Conservation (phyloP, 64 coral and sea anemone genomes). For the Stichodactyla helianthus region DNA sequence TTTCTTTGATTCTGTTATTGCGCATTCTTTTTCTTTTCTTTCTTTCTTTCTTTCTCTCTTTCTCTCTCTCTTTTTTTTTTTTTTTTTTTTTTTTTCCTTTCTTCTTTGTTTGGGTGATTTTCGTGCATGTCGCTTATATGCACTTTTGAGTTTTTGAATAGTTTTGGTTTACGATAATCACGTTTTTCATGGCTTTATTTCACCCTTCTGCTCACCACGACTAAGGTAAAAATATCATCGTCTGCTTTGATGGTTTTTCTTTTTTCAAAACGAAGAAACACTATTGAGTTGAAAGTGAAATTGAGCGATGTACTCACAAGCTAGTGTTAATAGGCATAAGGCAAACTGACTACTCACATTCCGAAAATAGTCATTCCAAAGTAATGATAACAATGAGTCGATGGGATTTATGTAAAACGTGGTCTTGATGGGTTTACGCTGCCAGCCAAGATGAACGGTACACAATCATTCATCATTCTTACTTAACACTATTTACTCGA, state of each 20-base stretch:
- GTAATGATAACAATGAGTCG: not conserved
- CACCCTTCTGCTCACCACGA: not conserved
- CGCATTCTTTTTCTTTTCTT: not conserved
- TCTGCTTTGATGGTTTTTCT: too few relatives aligned
- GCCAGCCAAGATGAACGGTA: not conserved
- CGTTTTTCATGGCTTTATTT: not conserved
- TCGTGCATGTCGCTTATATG: not conserved
- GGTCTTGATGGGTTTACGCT: constrained; percentile 1
- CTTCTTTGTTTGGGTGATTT: not conserved
- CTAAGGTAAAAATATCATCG: not conserved
- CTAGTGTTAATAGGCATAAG: not conserved
- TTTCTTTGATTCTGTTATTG: not conserved
- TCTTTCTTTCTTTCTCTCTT: not conserved
- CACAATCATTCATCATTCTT: not conserved
- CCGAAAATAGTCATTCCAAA: not conserved
- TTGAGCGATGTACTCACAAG: not conserved
- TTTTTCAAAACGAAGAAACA: too few relatives aligned
- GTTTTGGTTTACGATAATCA: not conserved
- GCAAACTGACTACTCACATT: not conserved
- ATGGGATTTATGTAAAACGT: constrained; percentile 12
- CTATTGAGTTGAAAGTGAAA: not conserved
- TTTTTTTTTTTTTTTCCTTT: not conserved
- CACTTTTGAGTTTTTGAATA: not conserved
- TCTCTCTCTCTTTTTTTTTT: not conserved
- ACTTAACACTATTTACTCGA: constrained; percentile 4